Percentiles rank a stretch among this genome's conserved stretches.
phyloP scores from a whole-genome alignment of 35 echinoderm and acorn worm species.

The Eucidaris tribuloides region DNA sequence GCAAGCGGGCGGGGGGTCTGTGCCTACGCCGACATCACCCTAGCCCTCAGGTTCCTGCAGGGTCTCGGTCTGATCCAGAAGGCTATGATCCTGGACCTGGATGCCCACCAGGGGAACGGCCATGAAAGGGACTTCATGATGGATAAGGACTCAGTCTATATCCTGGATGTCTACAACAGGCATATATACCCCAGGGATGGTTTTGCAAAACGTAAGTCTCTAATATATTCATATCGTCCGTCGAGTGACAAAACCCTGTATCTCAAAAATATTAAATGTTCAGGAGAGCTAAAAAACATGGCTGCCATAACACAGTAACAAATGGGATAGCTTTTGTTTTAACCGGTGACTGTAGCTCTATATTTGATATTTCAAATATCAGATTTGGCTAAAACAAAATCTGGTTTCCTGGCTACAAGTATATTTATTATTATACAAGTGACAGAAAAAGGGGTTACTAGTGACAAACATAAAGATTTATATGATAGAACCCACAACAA shows the following conservation, averaged over 20 bases:
- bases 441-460: not conserved
- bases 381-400: no score
- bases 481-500: no score
- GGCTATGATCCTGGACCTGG: constrained; percentile 92
- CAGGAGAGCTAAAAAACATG: no score
- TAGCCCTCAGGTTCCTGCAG: constrained; percentile 67
- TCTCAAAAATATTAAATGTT: not conserved
- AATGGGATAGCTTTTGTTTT: not conserved
- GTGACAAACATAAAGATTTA: not conserved
- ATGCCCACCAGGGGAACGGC: constrained; percentile 95
- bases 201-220: constrained; percentile 87
- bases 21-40: constrained; percentile 96
- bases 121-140: constrained; percentile 96
- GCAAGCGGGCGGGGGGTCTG: constrained; percentile 90
- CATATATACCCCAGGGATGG: constrained; percentile 93
- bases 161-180: constrained; percentile 96
- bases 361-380: not conserved
- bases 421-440: not conserved
- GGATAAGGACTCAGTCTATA: constrained; percentile 66
- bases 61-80: constrained; percentile 54
- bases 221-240: no score
- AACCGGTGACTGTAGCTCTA: no score
- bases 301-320: no score
- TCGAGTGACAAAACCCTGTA: no score
- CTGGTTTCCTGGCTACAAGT: not conserved